Percentiles rank a stretch among this genome's conserved stretches.
Evolutionary conservation across 53 echinoderm and acorn worm species (phyloP).

Genomic region (Crossaster papposus): DNA sequence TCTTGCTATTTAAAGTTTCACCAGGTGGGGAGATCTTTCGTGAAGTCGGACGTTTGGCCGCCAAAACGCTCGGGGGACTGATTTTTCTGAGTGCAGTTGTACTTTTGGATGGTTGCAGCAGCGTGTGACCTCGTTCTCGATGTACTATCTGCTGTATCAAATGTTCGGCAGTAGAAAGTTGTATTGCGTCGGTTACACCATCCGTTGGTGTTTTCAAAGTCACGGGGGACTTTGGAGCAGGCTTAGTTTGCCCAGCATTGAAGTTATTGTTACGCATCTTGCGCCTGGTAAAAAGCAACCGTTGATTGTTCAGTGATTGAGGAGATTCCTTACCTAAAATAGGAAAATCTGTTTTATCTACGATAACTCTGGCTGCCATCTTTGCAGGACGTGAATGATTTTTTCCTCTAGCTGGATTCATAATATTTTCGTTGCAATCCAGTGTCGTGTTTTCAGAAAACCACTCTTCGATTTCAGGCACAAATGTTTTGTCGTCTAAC

Average conservation of each 20-base stretch:
- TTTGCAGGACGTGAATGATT: no score
- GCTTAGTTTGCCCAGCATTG: neutral
- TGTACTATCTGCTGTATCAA: slow-evolving; percentile 30
- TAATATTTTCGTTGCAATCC: neutral
- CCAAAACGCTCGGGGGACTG: neutral
- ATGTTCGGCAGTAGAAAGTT: neutral
- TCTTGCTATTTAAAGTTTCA: neutral
- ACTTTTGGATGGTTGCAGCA: neutral
- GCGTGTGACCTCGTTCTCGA: slow-evolving; percentile 29
- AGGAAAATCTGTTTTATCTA: no score
- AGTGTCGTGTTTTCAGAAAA: neutral
- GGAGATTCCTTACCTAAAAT: neutral
- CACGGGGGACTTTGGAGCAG: neutral
- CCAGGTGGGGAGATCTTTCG: slow-evolving; percentile 10
- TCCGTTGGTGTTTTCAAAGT: neutral
- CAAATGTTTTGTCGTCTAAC: no score
- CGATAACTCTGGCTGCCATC: no score
- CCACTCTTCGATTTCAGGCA: neutral
- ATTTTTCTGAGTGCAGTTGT: slow-evolving; percentile 17
- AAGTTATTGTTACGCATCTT: slow-evolving; percentile 20
- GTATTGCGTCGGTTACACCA: neutral
- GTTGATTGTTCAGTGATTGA: neutral
- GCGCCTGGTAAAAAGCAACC: neutral
- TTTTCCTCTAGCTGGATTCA: no score
- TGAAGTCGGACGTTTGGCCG: neutral